Evolutionary conservation across 1,140 invertebrate species (phyloP), one percentile per base, ranked within the genome.

Genomic region (Acarapis woodi): DNA sequence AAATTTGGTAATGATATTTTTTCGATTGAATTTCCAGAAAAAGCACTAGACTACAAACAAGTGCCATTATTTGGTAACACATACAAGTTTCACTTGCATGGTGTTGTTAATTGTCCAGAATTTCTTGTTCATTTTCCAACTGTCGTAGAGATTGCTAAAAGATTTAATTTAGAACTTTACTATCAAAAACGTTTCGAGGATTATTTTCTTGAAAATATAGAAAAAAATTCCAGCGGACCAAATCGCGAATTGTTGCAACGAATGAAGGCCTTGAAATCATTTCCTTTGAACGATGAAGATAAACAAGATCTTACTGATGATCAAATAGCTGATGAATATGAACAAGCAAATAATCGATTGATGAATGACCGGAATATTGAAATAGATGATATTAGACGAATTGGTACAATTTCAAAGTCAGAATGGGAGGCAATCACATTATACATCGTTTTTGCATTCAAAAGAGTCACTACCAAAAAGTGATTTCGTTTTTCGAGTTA

Each of bases 51-150:
- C 19, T 14, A 16, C 6, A 42, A 41, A 8, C 64, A 67, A 9
- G 65, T 68, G 46, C 75, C 79, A 4, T 53, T 96, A 10, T 99
- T 97, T 64, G 90, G 90, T 29, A 80, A 75, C 23, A 80, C 85
- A 55, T 94, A 97, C 60, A 68, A 87, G 55, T 97, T 97, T 54
- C 68, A 82, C 51, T 57, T 97, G 35, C 80, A 94, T 51, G 83
- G 76, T 29, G 80, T 88, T 12, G 88, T 99, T 0, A 70, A 97
- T 54, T 99, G 90, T 60, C 90, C 90, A 19, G 90, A 99, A 55
- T 99, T 94, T 62, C 60, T 99, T 21, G 85, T 96, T 12, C 70
- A 94, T 57, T 78, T 94, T 55, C 74, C 79, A 19, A 61, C 71
- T 4, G 61, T 97, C 38, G 58, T 69, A 43, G 75, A 78, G 54